Evolutionary conservation across 2,888 invertebrate genomes (phyloP).

Genomic region (Tillus elongatus): DNA sequence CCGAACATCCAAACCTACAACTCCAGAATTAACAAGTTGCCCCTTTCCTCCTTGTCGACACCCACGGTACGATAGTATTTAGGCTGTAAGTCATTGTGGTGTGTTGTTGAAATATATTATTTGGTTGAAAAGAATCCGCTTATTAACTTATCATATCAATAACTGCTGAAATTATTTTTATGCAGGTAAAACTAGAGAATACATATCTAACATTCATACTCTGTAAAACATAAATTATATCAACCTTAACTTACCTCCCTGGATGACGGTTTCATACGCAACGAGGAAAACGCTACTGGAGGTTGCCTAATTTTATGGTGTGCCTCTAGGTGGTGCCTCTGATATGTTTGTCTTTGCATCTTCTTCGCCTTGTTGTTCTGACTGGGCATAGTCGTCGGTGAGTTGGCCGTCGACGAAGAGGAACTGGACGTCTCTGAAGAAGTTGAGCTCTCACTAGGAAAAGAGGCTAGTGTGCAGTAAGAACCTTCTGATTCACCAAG

Average conservation of each 20-base stretch:
- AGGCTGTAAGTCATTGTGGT: too few relatives aligned
- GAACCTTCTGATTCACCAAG: conserved; percentile 55
- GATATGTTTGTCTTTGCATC: conserved; percentile 22
- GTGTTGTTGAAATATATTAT: too few relatives aligned
- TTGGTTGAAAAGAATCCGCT: too few relatives aligned
- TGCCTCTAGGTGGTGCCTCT: conserved; percentile 26
- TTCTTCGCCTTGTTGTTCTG: conserved; percentile 31
- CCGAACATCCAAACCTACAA: too few relatives aligned
- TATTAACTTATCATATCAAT: too few relatives aligned
- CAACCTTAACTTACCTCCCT: conserved; percentile 38
- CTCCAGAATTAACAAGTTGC: too few relatives aligned
- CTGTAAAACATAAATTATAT: too few relatives aligned
- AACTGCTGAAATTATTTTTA: too few relatives aligned
- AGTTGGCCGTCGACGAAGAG: conserved; percentile 17
- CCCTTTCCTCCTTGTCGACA: too few relatives aligned
- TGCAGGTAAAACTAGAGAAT: too few relatives aligned
- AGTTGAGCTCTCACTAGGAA: conserved; percentile 34
- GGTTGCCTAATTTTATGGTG: conserved; percentile 28
- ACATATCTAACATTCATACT: too few relatives aligned
- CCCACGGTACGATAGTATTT: too few relatives aligned
- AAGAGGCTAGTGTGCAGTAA: conserved; percentile 52
- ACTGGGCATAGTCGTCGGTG: conserved; percentile 31
- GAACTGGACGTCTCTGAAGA: conserved; percentile 18
- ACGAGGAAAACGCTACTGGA: conserved; percentile 27
- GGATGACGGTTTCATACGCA: conserved; percentile 34